phyloP scores from a whole-genome alignment of 2,113 vertebrate genomes.

The Vulpes vulpes region DNA sequence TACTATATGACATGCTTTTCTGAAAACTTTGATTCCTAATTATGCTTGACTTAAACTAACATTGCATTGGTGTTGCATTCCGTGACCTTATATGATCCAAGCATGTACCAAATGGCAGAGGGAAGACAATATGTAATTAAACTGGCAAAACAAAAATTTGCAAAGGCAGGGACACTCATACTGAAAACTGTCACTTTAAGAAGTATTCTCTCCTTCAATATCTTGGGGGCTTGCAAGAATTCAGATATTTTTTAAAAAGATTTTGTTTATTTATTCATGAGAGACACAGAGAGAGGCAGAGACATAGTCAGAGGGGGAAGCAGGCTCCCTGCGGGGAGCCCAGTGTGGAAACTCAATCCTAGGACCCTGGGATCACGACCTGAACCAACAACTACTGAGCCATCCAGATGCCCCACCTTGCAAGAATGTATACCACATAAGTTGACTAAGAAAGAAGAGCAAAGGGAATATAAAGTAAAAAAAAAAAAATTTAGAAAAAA shows the following conservation, averaged over 20 bases:
- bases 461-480: neutral
- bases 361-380: too few relatives aligned
- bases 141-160: neutral
- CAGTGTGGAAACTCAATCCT: too few relatives aligned
- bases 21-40: constrained; percentile 9
- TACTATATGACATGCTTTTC: neutral
- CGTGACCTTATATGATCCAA: neutral
- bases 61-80: neutral
- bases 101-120: neutral
- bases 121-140: neutral
- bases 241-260: too few relatives aligned
- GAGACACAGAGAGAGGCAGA: too few relatives aligned
- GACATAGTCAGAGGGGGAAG: too few relatives aligned
- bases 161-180: neutral
- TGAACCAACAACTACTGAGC: too few relatives aligned
- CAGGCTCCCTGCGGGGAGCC: too few relatives aligned
- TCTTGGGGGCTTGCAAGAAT: neutral
- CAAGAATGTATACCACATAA: neutral
- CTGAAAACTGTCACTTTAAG: neutral
- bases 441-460: neutral
- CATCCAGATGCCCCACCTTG: too few relatives aligned
- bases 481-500: neutral
- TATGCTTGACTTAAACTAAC: neutral
- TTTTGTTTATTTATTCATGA: too few relatives aligned
- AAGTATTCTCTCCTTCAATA: neutral